Conservation (phyloP, 2,797 vertebrate genomes). For the Semotilus atromaculatus region DNA sequence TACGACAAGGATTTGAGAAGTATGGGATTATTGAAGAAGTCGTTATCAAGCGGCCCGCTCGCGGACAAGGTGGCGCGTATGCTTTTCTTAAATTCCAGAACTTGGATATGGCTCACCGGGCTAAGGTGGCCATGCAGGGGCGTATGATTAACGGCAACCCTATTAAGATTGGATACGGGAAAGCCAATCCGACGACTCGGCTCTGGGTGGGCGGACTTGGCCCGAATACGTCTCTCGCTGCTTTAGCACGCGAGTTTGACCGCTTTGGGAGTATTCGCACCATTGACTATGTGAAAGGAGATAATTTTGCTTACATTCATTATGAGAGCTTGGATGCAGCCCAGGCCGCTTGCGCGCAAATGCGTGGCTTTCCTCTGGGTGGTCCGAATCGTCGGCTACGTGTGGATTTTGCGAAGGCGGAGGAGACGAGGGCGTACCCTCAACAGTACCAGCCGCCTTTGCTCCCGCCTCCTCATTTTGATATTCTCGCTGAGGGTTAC, state of each 20-base stretch:
- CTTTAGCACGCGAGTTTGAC: conserved; percentile 94
- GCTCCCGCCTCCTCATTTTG: conserved; percentile 84
- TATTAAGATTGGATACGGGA: conserved; percentile 96
- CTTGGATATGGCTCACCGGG: conserved; percentile 95
- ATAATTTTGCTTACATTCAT: conserved; percentile 96
- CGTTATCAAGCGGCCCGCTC: conserved; percentile 91
- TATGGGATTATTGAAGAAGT: conserved; percentile 97
- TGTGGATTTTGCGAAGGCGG: conserved; percentile 96
- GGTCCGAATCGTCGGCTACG: conserved; percentile 89
- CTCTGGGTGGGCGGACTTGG: conserved; percentile 97
- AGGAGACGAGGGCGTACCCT: conserved; percentile 88
- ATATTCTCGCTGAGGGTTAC: conserved; percentile 86
- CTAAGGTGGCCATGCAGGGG: conserved; percentile 97
- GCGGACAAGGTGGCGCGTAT: conserved; percentile 91
- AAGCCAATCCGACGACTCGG: conserved; percentile 93
- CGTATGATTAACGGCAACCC: conserved; percentile 91
- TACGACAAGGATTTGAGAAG: conserved; percentile 92
- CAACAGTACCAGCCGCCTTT: conserved; percentile 84
- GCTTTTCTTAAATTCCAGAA: conserved; percentile 99
- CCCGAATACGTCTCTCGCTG: conserved; percentile 88
- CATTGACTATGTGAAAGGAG: conserved; percentile 96
- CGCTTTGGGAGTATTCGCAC: conserved; percentile 96
- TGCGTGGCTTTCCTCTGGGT: conserved; percentile 93
- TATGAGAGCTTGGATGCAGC: conserved; percentile 96
- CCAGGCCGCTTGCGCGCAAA: conserved; percentile 94